A percentile compares a stretch with the other conserved stretches of the same genome.
Conservation (phyloP, 2,797 vertebrate genomes). For the Rhinophrynus dorsalis region DNA sequence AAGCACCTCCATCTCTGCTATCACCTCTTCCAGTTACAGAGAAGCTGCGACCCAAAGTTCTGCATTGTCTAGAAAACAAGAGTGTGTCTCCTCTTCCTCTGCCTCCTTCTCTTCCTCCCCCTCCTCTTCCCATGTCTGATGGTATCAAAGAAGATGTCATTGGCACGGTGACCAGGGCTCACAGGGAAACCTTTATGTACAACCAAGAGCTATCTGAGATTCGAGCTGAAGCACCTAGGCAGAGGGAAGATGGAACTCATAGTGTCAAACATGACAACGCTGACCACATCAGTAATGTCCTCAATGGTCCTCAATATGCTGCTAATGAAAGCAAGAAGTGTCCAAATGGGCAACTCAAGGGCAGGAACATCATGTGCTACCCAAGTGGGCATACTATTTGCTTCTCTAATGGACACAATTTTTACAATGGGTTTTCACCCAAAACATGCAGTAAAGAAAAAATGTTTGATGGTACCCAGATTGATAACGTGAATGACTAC, state of each 20-base stretch:
- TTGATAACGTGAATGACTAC: conserved; percentile 61
- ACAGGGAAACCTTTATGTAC: conserved; percentile 79
- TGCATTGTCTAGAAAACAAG: conserved; percentile 64
- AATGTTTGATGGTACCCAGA: conserved; percentile 64
- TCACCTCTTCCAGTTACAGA: conserved; percentile 54
- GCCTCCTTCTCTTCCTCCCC: conserved; percentile 49
- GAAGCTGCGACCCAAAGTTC: conserved; percentile 63
- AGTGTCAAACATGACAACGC: conserved; percentile 56
- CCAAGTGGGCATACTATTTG: conserved; percentile 65
- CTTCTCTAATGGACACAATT: conserved; percentile 67
- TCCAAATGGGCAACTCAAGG: conserved; percentile 71
- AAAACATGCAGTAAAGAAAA: conserved; percentile 66
- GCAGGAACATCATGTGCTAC: conserved; percentile 66
- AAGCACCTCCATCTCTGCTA: conserved; percentile 54
- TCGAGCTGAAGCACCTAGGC: conserved; percentile 57
- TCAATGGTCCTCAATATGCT: conserved; percentile 59
- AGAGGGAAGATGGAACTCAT: conserved; percentile 57
- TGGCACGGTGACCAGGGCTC: conserved; percentile 69
- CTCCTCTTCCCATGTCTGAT: conserved; percentile 65
- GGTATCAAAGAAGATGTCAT: conserved; percentile 89
- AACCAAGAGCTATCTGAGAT: conserved; percentile 75
- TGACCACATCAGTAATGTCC: conserved; percentile 56
- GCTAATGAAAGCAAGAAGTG: conserved; percentile 62
- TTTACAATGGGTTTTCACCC: conserved; percentile 65
- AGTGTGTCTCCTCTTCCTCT: conserved; percentile 50